Base-by-base conservation (phyloP, 2,797 vertebrate genomes). In the Lepus townsendii region DNA sequence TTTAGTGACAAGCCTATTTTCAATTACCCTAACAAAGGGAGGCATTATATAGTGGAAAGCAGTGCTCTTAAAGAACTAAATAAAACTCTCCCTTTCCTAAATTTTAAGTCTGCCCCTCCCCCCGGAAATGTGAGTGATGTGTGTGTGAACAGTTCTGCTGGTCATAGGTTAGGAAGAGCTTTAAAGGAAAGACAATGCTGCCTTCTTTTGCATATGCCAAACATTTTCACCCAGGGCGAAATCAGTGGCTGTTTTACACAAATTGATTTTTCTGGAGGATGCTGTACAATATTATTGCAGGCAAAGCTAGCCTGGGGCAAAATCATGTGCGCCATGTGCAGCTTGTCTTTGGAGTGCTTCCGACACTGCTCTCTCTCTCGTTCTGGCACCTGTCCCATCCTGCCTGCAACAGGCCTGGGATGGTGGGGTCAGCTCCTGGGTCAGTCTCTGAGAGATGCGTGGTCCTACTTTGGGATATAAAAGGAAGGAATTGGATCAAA, bases 211-310 rank as follows among this genome's bases (percentile, higher is more conserved):
- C 92, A 93, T 96, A 96, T 91, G 83, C 96, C 92, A 91, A 93
- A 96, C 86, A 76, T 92, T 94, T 97, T 95, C 71, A 97, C 93
- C 73, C 86, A 91, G 93, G 83, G 95, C 87, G 2, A 92, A 96
- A 97, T 91, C 91, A 85, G 96, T 88, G 94, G 83, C 90, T 93
- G 88, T 96, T 97, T 97, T 95, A 96, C 94, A 95, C 92, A 96
- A 96, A 96, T 96, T 91, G 96, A 95, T 96, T 97, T 97, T 97
- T 97, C 96, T 89, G 32, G 90, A 95, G 72, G 65, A 96, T 85
- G 91, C 92, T 87, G 88, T 96, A 94, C 94, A 93, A 92, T 89
- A 93, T 75, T 94, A 93, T 85, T 71, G 88, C 83, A 94, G 92
- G 68, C 90, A 93, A 76, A 95, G 57, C 62, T 91, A 90, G 93